These are phyloP conservation scores for Linepithema humile DNA, from an alignment of 1,140 invertebrate species.

Conservation along the genomic window DNA sequence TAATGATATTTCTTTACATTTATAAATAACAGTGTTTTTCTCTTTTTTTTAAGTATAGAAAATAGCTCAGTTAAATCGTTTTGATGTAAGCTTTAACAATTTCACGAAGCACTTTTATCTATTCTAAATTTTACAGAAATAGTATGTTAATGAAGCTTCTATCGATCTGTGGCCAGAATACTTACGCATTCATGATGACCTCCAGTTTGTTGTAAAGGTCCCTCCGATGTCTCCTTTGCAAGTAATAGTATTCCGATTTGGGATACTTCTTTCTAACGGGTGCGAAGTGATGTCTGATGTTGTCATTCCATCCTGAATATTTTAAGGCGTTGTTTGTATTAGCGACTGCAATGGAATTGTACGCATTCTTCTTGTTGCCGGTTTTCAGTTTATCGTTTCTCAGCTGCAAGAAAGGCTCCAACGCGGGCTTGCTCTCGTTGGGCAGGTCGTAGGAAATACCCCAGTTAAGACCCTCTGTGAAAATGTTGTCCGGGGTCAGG, in stretches of 20 bases:
- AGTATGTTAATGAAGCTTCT: too few relatives aligned
- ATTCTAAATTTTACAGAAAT: background rate
- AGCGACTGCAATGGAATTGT: constrained; percentile 74
- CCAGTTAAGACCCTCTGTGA: constrained; percentile 90
- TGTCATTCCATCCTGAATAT: constrained; percentile 62
- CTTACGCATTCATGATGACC: constrained; percentile 89
- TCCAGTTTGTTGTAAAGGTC: constrained; percentile 89
- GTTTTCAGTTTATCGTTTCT: constrained; percentile 75
- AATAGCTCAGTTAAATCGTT: too few relatives aligned
- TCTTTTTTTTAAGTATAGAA: too few relatives aligned
- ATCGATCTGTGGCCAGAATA: constrained; percentile 54
- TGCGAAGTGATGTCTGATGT: constrained; percentile 69
- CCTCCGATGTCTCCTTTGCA: constrained; percentile 85
- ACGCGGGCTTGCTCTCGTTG: constrained; percentile 87
- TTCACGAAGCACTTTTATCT: background rate
- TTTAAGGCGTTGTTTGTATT: constrained; percentile 57
- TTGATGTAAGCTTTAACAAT: background rate
- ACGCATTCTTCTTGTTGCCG: constrained; percentile 60
- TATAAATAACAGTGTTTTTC: too few relatives aligned
- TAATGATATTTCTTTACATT: too few relatives aligned
- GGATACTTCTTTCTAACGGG: constrained; percentile 70
- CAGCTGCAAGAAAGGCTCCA: constrained; percentile 81
- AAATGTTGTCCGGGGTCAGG: constrained; percentile 84
- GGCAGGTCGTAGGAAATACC: constrained; percentile 91
- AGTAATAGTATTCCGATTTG: constrained; percentile 78